These are phyloP conservation scores for Lasioglossum figueresi DNA, from an alignment of 2,888 invertebrate species.

Conservation along the genomic window DNA sequence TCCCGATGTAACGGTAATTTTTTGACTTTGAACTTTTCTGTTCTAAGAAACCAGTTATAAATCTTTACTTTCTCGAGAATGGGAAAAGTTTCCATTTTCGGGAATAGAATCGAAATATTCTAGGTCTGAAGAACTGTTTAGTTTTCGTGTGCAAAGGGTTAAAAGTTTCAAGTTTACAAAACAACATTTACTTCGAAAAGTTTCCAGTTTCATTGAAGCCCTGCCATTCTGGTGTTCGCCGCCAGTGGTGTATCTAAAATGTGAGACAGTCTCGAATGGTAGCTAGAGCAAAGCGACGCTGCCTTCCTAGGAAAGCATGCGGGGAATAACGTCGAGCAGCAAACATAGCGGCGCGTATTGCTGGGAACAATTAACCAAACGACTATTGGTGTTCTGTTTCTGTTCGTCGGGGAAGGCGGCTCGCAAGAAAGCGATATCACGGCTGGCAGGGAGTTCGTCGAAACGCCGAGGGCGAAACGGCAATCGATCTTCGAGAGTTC, in stretches of 20 bases:
- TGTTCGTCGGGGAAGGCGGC: conserved; percentile 57
- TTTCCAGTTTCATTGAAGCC: no score
- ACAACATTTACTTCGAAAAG: no score
- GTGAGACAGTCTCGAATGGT: background rate
- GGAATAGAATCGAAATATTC: no score
- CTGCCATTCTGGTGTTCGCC: no score
- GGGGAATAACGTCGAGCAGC: conserved; percentile 34
- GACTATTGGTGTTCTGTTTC: conserved; percentile 54
- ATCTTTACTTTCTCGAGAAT: no score
- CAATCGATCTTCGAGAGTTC: conserved; percentile 13
- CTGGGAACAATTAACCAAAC: conserved; percentile 30
- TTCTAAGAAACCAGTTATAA: no score
- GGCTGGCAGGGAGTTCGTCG: conserved; percentile 14
- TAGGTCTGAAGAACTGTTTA: no score
- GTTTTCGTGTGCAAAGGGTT: no score
- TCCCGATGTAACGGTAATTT: no score
- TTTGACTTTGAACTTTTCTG: no score
- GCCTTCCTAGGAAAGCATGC: conserved; percentile 25
- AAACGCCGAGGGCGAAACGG: conserved; percentile 46
- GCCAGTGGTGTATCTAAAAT: background rate
- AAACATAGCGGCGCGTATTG: background rate
- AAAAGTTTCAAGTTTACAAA: no score
- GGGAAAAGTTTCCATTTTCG: no score
- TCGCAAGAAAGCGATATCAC: conserved; percentile 13
- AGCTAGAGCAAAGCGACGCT: background rate